A percentile compares a stretch with the other conserved stretches of the same genome.
Evolutionary conservation across 1,140 invertebrate species (phyloP).

Genomic region (Zophobas atratus): DNA sequence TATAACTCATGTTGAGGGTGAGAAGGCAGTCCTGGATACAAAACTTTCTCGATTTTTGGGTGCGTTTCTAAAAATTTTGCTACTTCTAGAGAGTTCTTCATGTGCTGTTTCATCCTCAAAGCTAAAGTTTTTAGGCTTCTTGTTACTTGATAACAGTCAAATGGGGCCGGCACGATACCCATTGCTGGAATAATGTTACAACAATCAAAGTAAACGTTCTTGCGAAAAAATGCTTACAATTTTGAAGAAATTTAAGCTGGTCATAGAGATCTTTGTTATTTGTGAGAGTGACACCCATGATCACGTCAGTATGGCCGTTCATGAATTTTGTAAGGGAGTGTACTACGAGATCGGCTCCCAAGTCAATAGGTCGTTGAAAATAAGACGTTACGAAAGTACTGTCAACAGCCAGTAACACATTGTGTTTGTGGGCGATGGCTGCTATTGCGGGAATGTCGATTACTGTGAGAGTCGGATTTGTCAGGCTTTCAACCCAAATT

Average conservation of each 20-base stretch:
- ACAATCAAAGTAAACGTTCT: no score
- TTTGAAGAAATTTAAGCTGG: constrained; percentile 89
- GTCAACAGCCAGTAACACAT: constrained; percentile 92
- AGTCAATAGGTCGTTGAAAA: constrained; percentile 83
- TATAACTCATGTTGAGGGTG: constrained; percentile 93
- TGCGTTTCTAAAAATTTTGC: constrained; percentile 87
- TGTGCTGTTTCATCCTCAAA: constrained; percentile 92
- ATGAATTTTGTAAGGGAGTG: constrained; percentile 92
- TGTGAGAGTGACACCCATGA: constrained; percentile 80
- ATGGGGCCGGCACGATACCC: constrained; percentile 95
- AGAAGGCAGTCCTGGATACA: constrained; percentile 90
- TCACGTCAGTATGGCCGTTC: constrained; percentile 89
- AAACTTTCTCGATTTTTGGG: constrained; percentile 83
- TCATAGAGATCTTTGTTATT: constrained; percentile 79
- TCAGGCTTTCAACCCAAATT: constrained; percentile 97
- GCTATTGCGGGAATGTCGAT: constrained; percentile 88
- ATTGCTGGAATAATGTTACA: constrained; percentile 72
- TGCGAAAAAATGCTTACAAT: constrained; percentile 74
- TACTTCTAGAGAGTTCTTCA: constrained; percentile 82
- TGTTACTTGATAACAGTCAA: constrained; percentile 96
- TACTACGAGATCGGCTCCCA: constrained; percentile 85
- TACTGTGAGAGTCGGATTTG: constrained; percentile 96
- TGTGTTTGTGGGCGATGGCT: constrained; percentile 72
- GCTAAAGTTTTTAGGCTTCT: constrained; percentile 95
- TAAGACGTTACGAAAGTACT: constrained; percentile 95